Evolutionary conservation across 2,888 invertebrate genomes (phyloP).

Genomic region (Bugula neritina): DNA sequence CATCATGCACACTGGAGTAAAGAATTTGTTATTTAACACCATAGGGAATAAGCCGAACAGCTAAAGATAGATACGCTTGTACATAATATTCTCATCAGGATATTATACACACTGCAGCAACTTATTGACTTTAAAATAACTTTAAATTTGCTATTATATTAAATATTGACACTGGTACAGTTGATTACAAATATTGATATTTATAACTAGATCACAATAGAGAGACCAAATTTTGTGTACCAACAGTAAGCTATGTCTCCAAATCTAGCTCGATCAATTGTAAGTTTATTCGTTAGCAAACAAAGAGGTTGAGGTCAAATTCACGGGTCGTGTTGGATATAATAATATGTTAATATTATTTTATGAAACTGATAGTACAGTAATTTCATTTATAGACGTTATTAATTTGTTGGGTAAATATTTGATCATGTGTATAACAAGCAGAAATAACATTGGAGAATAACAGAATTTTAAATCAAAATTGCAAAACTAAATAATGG

Average conservation of each 20-base stretch:
- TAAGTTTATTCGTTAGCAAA: slow-evolving; percentile 19
- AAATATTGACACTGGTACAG: background rate
- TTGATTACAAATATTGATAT: background rate
- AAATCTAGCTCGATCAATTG: background rate
- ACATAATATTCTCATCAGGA: background rate
- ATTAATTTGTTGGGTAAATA: background rate
- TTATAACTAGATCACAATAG: background rate
- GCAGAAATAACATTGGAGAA: background rate
- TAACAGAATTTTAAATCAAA: background rate
- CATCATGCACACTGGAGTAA: no score
- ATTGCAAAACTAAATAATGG: background rate
- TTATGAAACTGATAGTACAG: background rate
- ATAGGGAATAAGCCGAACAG: no score
- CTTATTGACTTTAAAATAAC: background rate
- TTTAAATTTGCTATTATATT: background rate
- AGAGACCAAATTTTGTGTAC: background rate
- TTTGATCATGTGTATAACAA: background rate
- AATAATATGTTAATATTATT: background rate
- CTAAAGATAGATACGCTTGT: no score
- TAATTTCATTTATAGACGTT: background rate
- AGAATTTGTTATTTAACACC: no score
- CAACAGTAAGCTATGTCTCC: background rate
- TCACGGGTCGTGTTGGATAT: background rate
- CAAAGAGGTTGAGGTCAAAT: background rate
- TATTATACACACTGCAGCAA: background rate